A percentile compares a stretch with the other conserved stretches of the same genome.
Evolutionary conservation across 2,888 invertebrate genomes (phyloP).

Genomic region (Nomada lathburiana): DNA sequence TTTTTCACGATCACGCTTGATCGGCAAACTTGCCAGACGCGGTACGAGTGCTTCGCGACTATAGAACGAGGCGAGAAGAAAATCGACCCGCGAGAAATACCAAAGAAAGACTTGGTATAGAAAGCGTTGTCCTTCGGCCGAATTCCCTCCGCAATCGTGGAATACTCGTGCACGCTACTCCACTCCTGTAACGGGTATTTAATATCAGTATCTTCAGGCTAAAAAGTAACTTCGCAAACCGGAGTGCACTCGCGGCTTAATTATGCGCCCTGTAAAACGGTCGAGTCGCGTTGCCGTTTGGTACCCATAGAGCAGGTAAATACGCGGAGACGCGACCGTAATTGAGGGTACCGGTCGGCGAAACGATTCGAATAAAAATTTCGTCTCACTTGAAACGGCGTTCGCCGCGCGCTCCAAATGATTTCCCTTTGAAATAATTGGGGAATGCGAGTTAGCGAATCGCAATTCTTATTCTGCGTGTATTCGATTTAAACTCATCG

Average conservation of each 20-base stretch:
- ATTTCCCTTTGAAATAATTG: background rate
- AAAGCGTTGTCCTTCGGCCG: background rate
- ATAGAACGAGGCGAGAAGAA: no score
- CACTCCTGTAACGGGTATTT: conserved; percentile 19
- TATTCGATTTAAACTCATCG: no score
- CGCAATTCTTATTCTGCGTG: no score
- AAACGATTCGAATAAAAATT: conserved; percentile 21
- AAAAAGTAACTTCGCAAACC: conserved; percentile 49
- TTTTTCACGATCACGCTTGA: background rate
- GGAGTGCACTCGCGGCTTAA: conserved; percentile 49
- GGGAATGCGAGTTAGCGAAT: background rate
- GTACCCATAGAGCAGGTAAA: conserved; percentile 36
- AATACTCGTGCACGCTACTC: conserved; percentile 21
- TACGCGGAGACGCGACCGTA: conserved; percentile 34
- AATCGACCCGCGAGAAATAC: no score
- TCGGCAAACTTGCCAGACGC: background rate
- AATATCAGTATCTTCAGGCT: conserved; percentile 10
- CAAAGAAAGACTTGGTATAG: no score
- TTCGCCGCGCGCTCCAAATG: background rate
- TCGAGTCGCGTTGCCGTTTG: conserved; percentile 30
- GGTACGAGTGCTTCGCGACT: background rate
- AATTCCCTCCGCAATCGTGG: background rate
- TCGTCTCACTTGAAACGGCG: background rate
- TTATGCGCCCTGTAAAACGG: conserved; percentile 46
- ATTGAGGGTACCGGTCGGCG: conserved; percentile 33